Conservation (phyloP, 2,113 vertebrate species). For the Damaliscus lunatus region DNA sequence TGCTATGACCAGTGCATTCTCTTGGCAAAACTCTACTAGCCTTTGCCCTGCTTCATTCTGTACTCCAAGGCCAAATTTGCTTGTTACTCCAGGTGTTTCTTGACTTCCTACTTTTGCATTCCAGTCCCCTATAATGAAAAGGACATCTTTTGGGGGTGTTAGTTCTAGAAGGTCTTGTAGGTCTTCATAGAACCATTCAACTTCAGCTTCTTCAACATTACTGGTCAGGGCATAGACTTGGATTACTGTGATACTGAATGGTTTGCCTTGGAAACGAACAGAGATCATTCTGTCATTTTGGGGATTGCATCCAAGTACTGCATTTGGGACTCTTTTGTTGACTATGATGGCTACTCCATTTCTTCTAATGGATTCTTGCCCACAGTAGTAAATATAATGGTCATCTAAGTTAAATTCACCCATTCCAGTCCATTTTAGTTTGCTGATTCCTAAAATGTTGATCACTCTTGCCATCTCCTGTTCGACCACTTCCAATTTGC, state of each 20-base stretch:
- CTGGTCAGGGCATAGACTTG: not conserved
- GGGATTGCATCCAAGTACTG: not conserved
- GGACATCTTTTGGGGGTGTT: not conserved
- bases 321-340: not conserved
- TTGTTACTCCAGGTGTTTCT: not conserved
- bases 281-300: not conserved
- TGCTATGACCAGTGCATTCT: not conserved
- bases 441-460: not conserved
- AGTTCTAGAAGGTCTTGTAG: not conserved
- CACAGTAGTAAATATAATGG: not conserved
- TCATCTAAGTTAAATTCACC: not conserved
- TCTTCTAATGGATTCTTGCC: not conserved
- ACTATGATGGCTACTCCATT: not conserved
- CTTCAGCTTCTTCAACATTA: not conserved
- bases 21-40: not conserved
- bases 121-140: not conserved
- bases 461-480: not conserved
- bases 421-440: not conserved
- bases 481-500: not conserved
- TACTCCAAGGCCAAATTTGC: not conserved
- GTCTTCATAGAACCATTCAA: not conserved
- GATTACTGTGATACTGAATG: not conserved
- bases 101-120: not conserved
- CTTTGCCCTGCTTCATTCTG: not conserved
- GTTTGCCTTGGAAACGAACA: not conserved